Conservation (phyloP, 2,113 vertebrate species). For the Electrona antarctica region DNA sequence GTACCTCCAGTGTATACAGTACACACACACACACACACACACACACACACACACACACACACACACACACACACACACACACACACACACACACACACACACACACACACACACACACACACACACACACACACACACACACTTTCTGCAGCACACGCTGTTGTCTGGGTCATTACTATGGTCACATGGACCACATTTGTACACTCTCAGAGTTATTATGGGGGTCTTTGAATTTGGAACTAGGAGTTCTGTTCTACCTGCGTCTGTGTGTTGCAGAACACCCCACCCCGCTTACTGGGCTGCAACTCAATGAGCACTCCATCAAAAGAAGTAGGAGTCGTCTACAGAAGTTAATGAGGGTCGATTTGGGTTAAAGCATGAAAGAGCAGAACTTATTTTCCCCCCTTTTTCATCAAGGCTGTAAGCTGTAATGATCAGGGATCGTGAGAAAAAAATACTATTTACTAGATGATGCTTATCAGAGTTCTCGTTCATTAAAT, state of each 20-base stretch:
- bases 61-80: no score
- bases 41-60: no score
- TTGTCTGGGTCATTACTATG: no score
- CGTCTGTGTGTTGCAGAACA: conserved; percentile 42
- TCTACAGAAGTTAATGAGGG: conserved; percentile 31
- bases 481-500: conserved; percentile 54
- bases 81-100: no score
- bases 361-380: conserved; percentile 48
- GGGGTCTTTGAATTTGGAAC: conserved; percentile 11
- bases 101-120: no score
- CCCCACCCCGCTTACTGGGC: conserved; percentile 28
- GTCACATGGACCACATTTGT: no score
- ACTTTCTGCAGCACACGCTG: no score
- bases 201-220: conserved; percentile 5
- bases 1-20: no score
- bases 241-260: conserved; percentile 39
- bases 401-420: background rate
- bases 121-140: no score
- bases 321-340: conserved; percentile 30
- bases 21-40: no score
- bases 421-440: background rate
- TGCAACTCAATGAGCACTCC: conserved; percentile 40
- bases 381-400: conserved; percentile 24
- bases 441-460: conserved; percentile 13
- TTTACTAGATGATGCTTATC: conserved; percentile 54